These are phyloP conservation scores for Hirtodrosophila duncani DNA, from an alignment of 2,888 invertebrate species.

Conservation along the genomic window DNA sequence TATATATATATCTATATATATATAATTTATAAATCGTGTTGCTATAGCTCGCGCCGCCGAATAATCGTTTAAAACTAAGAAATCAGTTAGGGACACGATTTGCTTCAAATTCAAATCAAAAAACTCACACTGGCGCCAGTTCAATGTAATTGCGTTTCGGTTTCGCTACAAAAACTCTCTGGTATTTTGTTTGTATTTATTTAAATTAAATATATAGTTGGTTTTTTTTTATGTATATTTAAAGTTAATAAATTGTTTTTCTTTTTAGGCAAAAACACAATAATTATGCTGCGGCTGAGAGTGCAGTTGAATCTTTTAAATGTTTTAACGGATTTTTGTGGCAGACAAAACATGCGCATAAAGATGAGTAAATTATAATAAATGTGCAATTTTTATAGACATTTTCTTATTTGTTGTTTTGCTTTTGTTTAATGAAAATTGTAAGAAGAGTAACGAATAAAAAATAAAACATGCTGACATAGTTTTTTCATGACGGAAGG, in stretches of 20 bases:
- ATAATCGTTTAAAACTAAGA: no score
- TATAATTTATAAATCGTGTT: conserved; percentile 34
- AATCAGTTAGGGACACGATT: no score
- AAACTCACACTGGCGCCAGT: conserved; percentile 24
- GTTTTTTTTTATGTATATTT: conserved; percentile 50
- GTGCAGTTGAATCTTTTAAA: conserved; percentile 18
- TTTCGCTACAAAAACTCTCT: conserved; percentile 25
- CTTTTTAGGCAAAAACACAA: conserved; percentile 65
- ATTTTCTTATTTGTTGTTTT: background rate
- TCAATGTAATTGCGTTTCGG: background rate
- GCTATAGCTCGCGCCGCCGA: no score
- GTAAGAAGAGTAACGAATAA: conserved; percentile 10
- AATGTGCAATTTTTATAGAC: no score
- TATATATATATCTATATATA: conserved; percentile 12
- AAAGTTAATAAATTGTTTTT: conserved; percentile 56
- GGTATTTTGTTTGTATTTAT: conserved; percentile 32
- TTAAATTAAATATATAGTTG: conserved; percentile 42
- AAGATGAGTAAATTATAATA: no score
- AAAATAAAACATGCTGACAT: conserved; percentile 60
- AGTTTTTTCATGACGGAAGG: conserved; percentile 60
- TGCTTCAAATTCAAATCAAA: conserved; percentile 17
- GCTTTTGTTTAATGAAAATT: background rate
- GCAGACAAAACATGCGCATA: no score
- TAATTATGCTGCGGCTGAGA: conserved; percentile 37
- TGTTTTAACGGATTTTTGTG: conserved; percentile 12